Evolutionary conservation across 2,888 invertebrate species (phyloP).

Genomic region (Leptarthrus brevirostris): DNA sequence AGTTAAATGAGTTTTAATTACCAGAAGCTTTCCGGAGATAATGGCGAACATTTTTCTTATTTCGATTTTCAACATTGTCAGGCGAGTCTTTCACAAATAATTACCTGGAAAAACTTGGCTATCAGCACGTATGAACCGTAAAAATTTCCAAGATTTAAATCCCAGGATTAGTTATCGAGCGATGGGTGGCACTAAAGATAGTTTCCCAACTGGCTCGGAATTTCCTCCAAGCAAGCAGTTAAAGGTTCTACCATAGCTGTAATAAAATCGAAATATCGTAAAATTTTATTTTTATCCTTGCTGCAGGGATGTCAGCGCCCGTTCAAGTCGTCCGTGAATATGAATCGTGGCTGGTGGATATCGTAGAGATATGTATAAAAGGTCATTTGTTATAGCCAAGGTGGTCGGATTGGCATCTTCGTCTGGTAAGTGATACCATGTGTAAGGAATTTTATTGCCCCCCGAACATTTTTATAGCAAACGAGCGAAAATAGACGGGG

Average conservation of each 20-base stretch:
- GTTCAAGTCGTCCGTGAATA: slow-evolving; percentile 14
- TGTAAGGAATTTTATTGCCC: slow-evolving; percentile 39
- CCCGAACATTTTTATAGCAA: slow-evolving; percentile 19
- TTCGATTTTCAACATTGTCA: no score
- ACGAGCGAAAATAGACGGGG: slow-evolving; percentile 35
- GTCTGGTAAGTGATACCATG: not conserved
- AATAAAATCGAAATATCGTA: slow-evolving; percentile 29
- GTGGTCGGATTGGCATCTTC: no score
- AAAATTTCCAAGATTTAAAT: not conserved
- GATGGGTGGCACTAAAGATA: not conserved
- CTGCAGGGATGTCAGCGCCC: not conserved
- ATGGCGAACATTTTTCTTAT: no score
- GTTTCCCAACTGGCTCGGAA: not conserved
- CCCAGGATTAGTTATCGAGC: not conserved
- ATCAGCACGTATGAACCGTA: slow-evolving; percentile 4
- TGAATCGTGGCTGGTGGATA: slow-evolving; percentile 19
- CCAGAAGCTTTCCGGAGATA: no score
- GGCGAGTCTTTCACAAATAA: no score
- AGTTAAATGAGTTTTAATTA: no score
- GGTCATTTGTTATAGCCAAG: not conserved
- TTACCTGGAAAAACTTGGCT: no score
- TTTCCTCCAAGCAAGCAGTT: not conserved
- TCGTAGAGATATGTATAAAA: not conserved
- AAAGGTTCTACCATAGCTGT: slow-evolving; percentile 4
- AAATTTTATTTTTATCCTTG: slow-evolving; percentile 40